Conservation (phyloP, 1,140 invertebrate species). For the Orussus abietinus region DNA sequence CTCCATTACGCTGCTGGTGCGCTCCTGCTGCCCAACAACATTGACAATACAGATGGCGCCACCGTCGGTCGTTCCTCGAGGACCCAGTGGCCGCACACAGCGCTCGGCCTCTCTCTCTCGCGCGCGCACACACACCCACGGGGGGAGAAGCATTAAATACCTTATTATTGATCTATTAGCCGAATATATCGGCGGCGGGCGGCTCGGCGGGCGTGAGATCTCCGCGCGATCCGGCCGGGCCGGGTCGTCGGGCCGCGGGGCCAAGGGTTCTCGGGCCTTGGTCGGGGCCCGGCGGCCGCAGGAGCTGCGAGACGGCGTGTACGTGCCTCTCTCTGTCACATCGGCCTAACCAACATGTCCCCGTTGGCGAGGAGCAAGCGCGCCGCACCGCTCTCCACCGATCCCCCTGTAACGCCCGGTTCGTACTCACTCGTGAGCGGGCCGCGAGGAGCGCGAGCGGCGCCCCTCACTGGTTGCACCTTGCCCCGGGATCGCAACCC, state of each 20-base stretch:
- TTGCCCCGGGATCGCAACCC: conserved; percentile 9
- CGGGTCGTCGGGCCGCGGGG: no score
- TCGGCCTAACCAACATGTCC: conserved; percentile 58
- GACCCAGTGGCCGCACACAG: conserved; percentile 7
- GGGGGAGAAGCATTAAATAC: conserved; percentile 40
- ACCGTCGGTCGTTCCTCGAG: conserved; percentile 31
- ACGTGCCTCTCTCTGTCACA: conserved; percentile 29
- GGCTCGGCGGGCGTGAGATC: no score
- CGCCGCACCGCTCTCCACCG: no score
- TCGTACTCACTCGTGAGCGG: conserved; percentile 37
- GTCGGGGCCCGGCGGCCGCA: no score
- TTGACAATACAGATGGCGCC: conserved; percentile 67
- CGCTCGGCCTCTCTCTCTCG: conserved; percentile 9
- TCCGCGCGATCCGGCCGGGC: no score
- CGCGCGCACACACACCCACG: conserved; percentile 25
- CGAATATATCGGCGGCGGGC: conserved; percentile 39
- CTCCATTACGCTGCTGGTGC: conserved; percentile 48
- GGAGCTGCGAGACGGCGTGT: conserved; percentile 25
- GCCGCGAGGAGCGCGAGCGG: conserved; percentile 9
- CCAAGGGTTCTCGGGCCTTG: no score
- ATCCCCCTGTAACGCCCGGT: conserved; percentile 42
- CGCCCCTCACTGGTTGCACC: background rate
- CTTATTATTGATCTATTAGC: conserved; percentile 55
- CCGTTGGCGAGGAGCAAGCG: conserved; percentile 57
- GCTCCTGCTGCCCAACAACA: conserved; percentile 58